A percentile compares a stretch with the other conserved stretches of the same genome.
These are phyloP conservation scores for Bujurquina vittata DNA, from an alignment of 2,113 vertebrate genomes.

Conservation along the genomic window DNA sequence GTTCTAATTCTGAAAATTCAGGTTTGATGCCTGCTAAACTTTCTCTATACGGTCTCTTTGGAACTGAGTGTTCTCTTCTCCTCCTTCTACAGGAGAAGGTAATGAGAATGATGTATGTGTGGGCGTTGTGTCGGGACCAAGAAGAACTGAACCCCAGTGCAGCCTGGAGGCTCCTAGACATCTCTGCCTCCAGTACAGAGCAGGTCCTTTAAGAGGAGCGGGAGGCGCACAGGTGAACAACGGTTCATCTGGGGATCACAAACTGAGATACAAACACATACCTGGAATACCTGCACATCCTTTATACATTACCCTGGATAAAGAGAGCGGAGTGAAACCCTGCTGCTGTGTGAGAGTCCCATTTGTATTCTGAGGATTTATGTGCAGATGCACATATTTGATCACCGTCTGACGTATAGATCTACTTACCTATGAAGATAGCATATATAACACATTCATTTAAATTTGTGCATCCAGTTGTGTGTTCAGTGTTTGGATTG, in stretches of 20 bases:
- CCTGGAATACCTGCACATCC: conserved; percentile 26
- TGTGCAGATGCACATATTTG: not conserved
- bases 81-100: conserved; percentile 88
- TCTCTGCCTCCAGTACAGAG: conserved; percentile 93
- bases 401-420: not conserved
- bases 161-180: conserved; percentile 95
- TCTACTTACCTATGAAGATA: not conserved
- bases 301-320: conserved; percentile 10
- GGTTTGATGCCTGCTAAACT: not conserved
- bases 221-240: not conserved
- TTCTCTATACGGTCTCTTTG: not conserved
- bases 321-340: not conserved
- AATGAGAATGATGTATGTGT: conserved; percentile 92
- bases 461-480: not conserved
- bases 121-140: conserved; percentile 95
- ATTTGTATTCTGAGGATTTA: conserved; percentile 14
- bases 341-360: conserved; percentile 20
- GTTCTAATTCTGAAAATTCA: not conserved
- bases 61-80: conserved; percentile 25
- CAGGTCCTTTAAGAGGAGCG: conserved; percentile 85
- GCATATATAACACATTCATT: not conserved
- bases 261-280: conserved; percentile 24
- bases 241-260: not conserved
- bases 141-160: conserved; percentile 91
- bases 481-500: conserved; percentile 21